Conservation (phyloP, 2,888 invertebrate genomes). For the Lasioglossum villosulum region DNA sequence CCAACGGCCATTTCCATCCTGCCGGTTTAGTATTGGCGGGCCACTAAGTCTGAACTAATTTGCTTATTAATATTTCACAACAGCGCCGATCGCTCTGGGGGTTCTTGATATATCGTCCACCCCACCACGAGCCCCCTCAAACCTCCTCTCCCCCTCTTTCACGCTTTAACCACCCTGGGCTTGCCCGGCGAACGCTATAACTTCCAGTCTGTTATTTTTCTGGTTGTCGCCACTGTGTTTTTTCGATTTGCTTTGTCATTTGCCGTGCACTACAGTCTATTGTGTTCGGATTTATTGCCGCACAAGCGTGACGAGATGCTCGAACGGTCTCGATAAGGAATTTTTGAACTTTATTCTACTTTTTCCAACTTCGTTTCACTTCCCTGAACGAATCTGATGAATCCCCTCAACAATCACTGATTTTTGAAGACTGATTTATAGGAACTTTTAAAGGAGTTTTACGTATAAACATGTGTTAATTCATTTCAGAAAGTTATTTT, state of each 20-base stretch:
- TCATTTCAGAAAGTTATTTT: no score
- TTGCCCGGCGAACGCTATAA: neutral
- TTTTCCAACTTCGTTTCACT: neutral
- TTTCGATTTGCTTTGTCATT: constrained; percentile 3
- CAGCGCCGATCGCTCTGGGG: constrained; percentile 80
- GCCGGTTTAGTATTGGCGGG: constrained; percentile 72
- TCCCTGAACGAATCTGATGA: no score
- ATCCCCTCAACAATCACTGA: no score
- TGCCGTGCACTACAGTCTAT: neutral
- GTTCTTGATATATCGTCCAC: constrained; percentile 76
- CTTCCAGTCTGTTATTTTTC: constrained; percentile 4
- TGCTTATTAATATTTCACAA: constrained; percentile 84
- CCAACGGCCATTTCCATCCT: constrained; percentile 74
- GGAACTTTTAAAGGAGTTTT: no score
- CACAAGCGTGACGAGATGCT: neutral
- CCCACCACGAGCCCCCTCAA: constrained; percentile 34
- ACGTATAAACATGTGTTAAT: no score
- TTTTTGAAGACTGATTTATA: no score
- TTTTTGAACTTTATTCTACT: neutral
- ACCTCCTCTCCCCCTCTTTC: neutral
- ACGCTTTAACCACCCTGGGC: neutral
- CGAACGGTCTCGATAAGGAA: neutral
- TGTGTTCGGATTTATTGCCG: neutral
- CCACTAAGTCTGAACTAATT: constrained; percentile 81
- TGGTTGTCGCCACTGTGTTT: constrained; percentile 10